These are phyloP conservation scores for Drosophila pandora DNA, from an alignment of 1,140 invertebrate genomes.

Conservation along the genomic window DNA sequence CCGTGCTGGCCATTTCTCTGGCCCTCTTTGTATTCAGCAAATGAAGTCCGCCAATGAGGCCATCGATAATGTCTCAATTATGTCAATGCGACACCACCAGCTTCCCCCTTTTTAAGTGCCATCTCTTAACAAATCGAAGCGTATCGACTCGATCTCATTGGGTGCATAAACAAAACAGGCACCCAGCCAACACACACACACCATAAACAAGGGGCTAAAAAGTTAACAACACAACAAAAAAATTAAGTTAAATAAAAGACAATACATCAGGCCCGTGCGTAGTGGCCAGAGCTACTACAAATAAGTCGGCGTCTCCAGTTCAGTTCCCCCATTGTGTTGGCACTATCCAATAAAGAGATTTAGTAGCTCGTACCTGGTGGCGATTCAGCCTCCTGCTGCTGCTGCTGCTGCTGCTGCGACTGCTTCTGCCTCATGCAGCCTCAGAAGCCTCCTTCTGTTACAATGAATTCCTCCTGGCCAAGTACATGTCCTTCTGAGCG, in stretches of 20 bases:
- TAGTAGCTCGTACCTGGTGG: constrained; percentile 60
- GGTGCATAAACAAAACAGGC: constrained; percentile 71
- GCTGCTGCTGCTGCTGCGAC: constrained; percentile 21
- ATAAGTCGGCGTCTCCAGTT: constrained; percentile 59
- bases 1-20: constrained; percentile 8
- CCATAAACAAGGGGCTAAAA: constrained; percentile 23
- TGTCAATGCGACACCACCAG: constrained; percentile 56
- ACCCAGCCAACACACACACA: neutral
- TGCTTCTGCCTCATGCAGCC: neutral
- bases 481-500: constrained; percentile 68
- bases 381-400: constrained; percentile 38
- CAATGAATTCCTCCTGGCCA: constrained; percentile 27
- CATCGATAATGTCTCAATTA: constrained; percentile 78
- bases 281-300: constrained; percentile 59
- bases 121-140: constrained; percentile 54
- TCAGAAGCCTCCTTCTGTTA: constrained; percentile 5
- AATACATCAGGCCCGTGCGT: constrained; percentile 73
- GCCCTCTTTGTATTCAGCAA: constrained; percentile 15
- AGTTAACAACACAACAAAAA: neutral
- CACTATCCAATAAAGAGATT: constrained; percentile 70
- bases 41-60: constrained; percentile 45
- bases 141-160: constrained; percentile 53
- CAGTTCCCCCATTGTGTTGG: constrained; percentile 48
- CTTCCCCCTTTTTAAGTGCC: constrained; percentile 27
- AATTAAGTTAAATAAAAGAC: constrained; percentile 20